phyloP scores from a whole-genome alignment of 2,113 vertebrate species.

The Eubucco bourcierii region DNA sequence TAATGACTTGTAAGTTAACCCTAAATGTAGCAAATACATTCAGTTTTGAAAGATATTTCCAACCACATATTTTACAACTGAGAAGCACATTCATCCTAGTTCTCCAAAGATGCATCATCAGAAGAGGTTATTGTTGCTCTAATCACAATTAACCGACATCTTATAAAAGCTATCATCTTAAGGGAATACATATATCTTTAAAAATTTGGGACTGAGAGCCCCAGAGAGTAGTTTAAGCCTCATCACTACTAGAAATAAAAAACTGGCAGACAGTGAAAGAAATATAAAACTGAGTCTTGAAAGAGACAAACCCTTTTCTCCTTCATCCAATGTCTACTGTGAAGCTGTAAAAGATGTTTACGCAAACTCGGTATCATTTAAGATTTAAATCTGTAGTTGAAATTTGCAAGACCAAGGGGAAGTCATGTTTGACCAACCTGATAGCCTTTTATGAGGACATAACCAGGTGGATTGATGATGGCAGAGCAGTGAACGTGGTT shows the following conservation, averaged over 20 bases:
- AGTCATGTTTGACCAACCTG: too few species aligned
- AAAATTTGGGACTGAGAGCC: neutral
- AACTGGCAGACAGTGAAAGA: conserved; percentile 14
- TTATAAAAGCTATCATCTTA: neutral
- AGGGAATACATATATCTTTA: neutral
- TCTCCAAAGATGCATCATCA: neutral
- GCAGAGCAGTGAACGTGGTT: too few species aligned
- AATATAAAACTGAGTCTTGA: conserved; percentile 13
- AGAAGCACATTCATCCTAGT: neutral
- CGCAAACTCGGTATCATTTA: neutral
- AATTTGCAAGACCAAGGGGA: neutral
- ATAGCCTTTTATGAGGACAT: too few species aligned
- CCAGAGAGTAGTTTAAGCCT: neutral
- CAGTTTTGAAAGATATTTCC: neutral
- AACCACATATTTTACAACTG: neutral
- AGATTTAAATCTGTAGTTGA: neutral
- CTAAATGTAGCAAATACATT: neutral
- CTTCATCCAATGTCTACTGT: neutral
- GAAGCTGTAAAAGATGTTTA: neutral
- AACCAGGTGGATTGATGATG: too few species aligned
- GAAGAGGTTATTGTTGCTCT: neutral
- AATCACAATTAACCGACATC: neutral
- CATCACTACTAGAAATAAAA: neutral
- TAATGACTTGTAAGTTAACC: neutral
- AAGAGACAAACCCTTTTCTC: neutral